These are phyloP conservation scores for Noctuana brunneofusca DNA, from an alignment of 2,888 invertebrate species.

Conservation along the genomic window DNA sequence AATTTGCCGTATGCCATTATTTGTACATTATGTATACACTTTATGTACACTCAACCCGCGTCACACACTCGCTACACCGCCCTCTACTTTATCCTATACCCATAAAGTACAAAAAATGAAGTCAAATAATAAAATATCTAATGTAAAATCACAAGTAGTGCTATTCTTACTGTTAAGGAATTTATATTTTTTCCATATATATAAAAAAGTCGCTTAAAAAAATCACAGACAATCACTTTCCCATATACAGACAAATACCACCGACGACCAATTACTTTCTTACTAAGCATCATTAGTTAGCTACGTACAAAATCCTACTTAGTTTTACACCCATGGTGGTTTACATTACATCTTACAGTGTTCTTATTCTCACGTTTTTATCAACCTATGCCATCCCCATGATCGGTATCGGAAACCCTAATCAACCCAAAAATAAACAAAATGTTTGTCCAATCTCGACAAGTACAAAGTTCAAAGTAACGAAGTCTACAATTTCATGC, in stretches of 20 bases:
- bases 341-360: constrained; percentile 61
- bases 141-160: constrained; percentile 83
- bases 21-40: constrained; percentile 47
- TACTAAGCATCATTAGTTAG: constrained; percentile 74
- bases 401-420: constrained; percentile 13
- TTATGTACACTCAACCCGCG: constrained; percentile 78
- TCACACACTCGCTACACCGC: constrained; percentile 57
- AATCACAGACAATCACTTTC: constrained; percentile 84
- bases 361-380: constrained; percentile 36
- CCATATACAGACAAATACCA: constrained; percentile 81
- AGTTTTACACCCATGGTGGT: constrained; percentile 83
- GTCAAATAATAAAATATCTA: constrained; percentile 77
- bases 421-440: constrained; percentile 11
- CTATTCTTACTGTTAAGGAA: constrained; percentile 83
- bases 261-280: constrained; percentile 72
- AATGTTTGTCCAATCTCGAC: not conserved
- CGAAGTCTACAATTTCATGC: not conserved
- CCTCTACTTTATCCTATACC: constrained; percentile 55
- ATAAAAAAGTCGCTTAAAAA: constrained; percentile 84
- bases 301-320: constrained; percentile 82
- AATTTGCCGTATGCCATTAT: constrained; percentile 51
- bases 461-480: not conserved
- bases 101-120: constrained; percentile 75
- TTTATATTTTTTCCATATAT: constrained; percentile 75
- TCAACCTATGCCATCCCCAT: constrained; percentile 56